Evolutionary conservation across 2,113 vertebrate species (phyloP), one percentile per base, ranked within the genome.

Genomic region (Chaetops frenatus): DNA sequence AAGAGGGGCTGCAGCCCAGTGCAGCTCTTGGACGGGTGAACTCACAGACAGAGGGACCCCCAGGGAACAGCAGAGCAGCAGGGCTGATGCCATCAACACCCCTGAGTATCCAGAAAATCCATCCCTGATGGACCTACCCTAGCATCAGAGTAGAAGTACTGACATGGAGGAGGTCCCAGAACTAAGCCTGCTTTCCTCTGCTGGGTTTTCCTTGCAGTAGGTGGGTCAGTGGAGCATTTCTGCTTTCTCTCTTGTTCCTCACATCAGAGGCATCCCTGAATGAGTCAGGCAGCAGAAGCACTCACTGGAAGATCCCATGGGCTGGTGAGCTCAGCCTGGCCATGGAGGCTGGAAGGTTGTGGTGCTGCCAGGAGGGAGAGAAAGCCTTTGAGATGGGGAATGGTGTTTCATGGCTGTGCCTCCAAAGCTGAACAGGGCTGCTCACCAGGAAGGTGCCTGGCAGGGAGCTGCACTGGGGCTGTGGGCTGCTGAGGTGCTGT

Each of bases 331-430:
- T 51, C 33, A 60, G 62, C 53, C 53, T 69, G 65, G 11, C 40
- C 45, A n/a, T 24, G 27, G 18, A 38, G 36, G 8, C 45, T 81
- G 44, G 42, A 64, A 60, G 31, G 70, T 3, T 9, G 25, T 50
- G 44, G 44, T 60, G 45, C 13, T 47, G n/a, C 18, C 5, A 11
- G 73, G 17, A 88, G 51, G 76, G 61, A 88, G 31, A 31, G 51
- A 12, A 57, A 82, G 36, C 50, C 27, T 78, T 61, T 31, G 29
- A 70, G 65, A 13, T 5, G 6, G 20, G 23, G 15, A 86, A 35
- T 0, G 2, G 50, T n/a, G 44, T 42, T 56, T 57, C 1, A 1
- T 38, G 51, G 11, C 23, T 40, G 8, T 51, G 35, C 28, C 23
- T 54, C 29, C 61, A 45, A 67, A 72, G 44, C 40, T 47, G 54